These are phyloP conservation scores for Tridacna crocea DNA, from an alignment of 2,888 invertebrate species.

Conservation along the genomic window DNA sequence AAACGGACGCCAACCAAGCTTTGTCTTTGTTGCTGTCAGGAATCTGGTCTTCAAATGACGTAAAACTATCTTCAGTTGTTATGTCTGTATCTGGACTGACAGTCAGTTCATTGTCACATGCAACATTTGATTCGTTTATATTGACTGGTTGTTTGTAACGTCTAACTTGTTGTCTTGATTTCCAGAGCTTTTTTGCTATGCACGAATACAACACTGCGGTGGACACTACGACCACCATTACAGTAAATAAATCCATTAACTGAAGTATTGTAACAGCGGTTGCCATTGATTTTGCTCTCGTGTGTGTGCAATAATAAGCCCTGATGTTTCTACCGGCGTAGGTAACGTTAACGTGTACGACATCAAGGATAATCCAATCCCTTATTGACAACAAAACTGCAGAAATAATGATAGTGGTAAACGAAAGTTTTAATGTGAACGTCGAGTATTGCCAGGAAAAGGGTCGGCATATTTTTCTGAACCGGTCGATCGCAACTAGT, in stretches of 20 bases:
- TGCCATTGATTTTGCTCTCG: not conserved
- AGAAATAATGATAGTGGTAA: not conserved
- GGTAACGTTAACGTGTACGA: slow-evolving; percentile 17
- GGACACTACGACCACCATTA: not conserved
- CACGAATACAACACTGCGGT: not conserved
- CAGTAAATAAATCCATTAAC: slow-evolving; percentile 5
- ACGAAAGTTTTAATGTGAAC: not conserved
- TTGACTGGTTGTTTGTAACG: not conserved
- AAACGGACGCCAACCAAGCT: too few species aligned
- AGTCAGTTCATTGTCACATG: not conserved
- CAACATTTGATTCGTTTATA: not conserved
- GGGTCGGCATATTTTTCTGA: slow-evolving; percentile 24
- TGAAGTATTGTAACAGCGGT: slow-evolving; percentile 16
- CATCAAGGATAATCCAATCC: slow-evolving; percentile 27
- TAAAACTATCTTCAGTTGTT: too few species aligned
- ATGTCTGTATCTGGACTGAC: not conserved
- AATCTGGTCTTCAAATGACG: too few species aligned
- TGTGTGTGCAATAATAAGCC: slow-evolving; percentile 34
- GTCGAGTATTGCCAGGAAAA: slow-evolving; percentile 23
- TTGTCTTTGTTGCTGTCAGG: too few species aligned
- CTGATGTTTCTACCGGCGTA: not conserved
- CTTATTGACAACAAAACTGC: slow-evolving; percentile 6
- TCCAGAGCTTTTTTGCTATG: not conserved
- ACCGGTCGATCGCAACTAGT: slow-evolving; percentile 27
- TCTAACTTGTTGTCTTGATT: not conserved